Evolutionary conservation across 2,888 invertebrate genomes (phyloP).

Genomic region (Mythimna loreyi): DNA sequence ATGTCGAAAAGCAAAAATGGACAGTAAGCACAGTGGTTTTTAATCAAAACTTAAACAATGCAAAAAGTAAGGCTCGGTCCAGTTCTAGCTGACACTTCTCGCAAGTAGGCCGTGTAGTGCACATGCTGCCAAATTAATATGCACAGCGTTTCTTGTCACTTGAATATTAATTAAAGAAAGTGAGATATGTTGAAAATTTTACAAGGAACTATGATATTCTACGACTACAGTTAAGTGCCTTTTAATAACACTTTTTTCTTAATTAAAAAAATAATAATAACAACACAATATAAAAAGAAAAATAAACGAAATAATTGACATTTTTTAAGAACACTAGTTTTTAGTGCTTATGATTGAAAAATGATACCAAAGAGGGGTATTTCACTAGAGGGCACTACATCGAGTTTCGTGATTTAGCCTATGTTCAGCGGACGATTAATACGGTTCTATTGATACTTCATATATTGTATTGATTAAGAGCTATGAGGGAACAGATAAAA

Average conservation of each 20-base stretch:
- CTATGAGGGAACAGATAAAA: no score
- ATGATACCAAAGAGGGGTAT: no score
- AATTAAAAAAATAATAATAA: no score
- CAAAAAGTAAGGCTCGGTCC: slow-evolving; percentile 64
- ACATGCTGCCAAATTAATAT: slow-evolving; percentile 49
- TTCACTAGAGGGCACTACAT: no score
- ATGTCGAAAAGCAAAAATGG: slow-evolving; percentile 50
- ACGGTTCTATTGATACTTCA: no score
- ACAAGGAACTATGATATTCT: background rate
- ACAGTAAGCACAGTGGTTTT: slow-evolving; percentile 62
- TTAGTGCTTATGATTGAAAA: no score
- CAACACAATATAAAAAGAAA: no score
- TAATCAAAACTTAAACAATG: slow-evolving; percentile 75
- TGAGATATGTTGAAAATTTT: slow-evolving; percentile 4
- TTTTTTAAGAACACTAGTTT: background rate
- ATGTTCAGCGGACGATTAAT: no score
- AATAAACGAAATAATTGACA: no score
- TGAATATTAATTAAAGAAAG: slow-evolving; percentile 31
- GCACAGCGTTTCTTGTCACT: slow-evolving; percentile 32
- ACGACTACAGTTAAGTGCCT: background rate
- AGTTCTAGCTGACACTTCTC: slow-evolving; percentile 69
- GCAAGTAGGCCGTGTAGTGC: slow-evolving; percentile 66
- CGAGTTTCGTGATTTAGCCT: no score
- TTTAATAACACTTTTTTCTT: no score
- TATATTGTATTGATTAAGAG: no score